phyloP scores from a whole-genome alignment of 2,113 vertebrate genomes.

The Thalassoma bifasciatum region DNA sequence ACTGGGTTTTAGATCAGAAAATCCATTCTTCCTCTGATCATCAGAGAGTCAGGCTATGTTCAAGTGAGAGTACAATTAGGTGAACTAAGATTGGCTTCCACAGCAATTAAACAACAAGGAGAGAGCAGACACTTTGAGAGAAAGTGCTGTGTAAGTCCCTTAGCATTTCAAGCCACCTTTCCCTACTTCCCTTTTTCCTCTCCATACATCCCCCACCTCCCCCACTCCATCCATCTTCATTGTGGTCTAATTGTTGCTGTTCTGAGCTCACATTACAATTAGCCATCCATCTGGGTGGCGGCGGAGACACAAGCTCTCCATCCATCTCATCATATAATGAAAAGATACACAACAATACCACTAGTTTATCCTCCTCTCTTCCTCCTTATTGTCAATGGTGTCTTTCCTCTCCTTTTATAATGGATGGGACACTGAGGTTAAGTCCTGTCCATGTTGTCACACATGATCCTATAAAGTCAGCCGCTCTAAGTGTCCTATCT shows the following conservation, averaged over 20 bases:
- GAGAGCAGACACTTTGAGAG: constrained; percentile 37
- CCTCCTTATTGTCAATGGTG: not conserved
- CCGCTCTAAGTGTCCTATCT: constrained; percentile 3
- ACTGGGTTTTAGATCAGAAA: constrained; percentile 43
- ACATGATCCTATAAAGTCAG: not conserved
- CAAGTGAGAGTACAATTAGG: constrained; percentile 52
- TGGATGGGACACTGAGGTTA: constrained; percentile 4
- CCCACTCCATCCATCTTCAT: constrained; percentile 73
- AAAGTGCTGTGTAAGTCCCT: constrained; percentile 29
- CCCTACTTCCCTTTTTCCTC: constrained; percentile 6
- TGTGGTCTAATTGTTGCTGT: constrained; percentile 70
- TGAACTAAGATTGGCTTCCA: constrained; percentile 54
- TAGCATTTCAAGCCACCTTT: constrained; percentile 25
- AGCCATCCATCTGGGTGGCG: constrained; percentile 74
- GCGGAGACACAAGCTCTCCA: constrained; percentile 46
- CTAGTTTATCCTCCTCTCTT: constrained; percentile 20
- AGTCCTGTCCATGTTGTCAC: not conserved
- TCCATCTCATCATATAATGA: constrained; percentile 56
- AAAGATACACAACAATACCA: constrained; percentile 55
- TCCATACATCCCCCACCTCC: not conserved
- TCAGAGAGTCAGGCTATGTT: not conserved
- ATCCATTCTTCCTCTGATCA: constrained; percentile 28
- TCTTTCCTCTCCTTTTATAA: constrained; percentile 9
- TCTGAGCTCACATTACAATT: constrained; percentile 76
- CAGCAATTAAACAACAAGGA: constrained; percentile 32